phyloP scores from a whole-genome alignment of 1,140 invertebrate species.

The Drosophila ohnishii region DNA sequence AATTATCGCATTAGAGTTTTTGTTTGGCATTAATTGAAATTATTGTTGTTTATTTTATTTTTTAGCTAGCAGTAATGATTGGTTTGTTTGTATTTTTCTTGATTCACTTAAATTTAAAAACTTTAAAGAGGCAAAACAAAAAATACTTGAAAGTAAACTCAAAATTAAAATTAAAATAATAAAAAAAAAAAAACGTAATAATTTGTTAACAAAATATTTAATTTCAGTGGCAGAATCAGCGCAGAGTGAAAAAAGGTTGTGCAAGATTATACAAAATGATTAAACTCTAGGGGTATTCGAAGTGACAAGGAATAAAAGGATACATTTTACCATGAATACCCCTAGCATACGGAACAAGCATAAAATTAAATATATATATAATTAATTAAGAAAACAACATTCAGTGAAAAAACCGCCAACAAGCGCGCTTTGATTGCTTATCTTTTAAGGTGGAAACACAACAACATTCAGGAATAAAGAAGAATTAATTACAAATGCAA shows the following conservation, averaged over 20 bases:
- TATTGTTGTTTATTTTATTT: slow-evolving; percentile 3
- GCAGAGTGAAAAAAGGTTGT: slow-evolving; percentile 59
- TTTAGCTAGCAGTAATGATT: slow-evolving; percentile 33
- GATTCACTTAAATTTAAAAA: slow-evolving; percentile 39
- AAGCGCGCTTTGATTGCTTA: slow-evolving; percentile 35
- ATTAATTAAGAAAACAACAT: slow-evolving; percentile 27
- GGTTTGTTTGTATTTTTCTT: slow-evolving; percentile 27
- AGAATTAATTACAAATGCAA: slow-evolving; percentile 60
- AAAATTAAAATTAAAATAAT: slow-evolving; percentile 15
- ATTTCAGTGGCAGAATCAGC: slow-evolving; percentile 27
- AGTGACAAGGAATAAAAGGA: slow-evolving; percentile 6
- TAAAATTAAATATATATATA: slow-evolving; percentile 35
- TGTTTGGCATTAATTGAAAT: slow-evolving; percentile 51
- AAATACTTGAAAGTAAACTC: slow-evolving; percentile 11
- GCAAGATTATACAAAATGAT: slow-evolving; percentile 35
- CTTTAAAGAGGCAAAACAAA: slow-evolving; percentile 41
- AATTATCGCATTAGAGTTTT: slow-evolving; percentile 79
- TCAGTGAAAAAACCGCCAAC: slow-evolving; percentile 43
- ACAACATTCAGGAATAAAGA: slow-evolving; percentile 38
- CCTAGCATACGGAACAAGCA: slow-evolving; percentile 28
- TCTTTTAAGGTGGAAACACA: slow-evolving; percentile 33
- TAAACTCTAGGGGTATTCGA: slow-evolving; percentile 5
- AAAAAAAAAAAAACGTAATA: slow-evolving; percentile 16
- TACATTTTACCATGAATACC: slow-evolving; percentile 39
- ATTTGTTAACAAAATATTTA: slow-evolving; percentile 36